Percentiles rank a stretch among this genome's conserved stretches.
phyloP scores from a whole-genome alignment of 2,797 vertebrate species.

The Coreius guichenoti region DNA sequence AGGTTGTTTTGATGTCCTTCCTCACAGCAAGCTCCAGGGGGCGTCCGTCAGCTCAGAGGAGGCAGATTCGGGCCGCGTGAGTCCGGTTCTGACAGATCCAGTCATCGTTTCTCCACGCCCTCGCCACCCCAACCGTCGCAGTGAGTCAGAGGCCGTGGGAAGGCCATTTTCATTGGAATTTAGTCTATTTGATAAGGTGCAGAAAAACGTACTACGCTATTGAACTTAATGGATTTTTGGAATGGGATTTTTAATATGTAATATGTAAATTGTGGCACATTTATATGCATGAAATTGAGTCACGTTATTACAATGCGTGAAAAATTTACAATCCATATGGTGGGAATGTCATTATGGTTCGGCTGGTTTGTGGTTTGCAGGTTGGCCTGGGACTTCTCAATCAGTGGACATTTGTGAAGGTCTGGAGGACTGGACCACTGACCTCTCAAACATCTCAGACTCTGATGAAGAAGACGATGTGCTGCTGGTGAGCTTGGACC shows the following conservation, averaged over 20 bases:
- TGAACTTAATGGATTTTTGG: not conserved
- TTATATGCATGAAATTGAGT: not conserved
- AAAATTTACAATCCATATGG: not conserved
- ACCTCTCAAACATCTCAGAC: constrained; percentile 85
- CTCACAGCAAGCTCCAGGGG: constrained; percentile 84
- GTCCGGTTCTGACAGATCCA: constrained; percentile 76
- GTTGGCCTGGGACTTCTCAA: constrained; percentile 84
- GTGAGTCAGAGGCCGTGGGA: constrained; percentile 73
- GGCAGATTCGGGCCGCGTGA: constrained; percentile 79
- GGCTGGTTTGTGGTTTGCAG: constrained; percentile 67
- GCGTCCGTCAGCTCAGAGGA: constrained; percentile 73
- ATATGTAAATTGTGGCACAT: constrained; percentile 22
- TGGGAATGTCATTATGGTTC: not conserved
- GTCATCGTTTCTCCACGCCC: constrained; percentile 77
- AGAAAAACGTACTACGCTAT: not conserved
- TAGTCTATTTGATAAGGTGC: not conserved
- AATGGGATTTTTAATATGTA: not conserved
- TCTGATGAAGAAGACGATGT: constrained; percentile 88
- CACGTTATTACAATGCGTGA: not conserved
- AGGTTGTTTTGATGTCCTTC: constrained; percentile 81
- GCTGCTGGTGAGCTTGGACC: constrained; percentile 80
- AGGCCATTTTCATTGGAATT: constrained; percentile 10
- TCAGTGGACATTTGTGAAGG: constrained; percentile 87
- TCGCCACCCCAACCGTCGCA: constrained; percentile 73
- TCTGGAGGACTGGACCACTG: constrained; percentile 86